phyloP scores from a whole-genome alignment of 2,888 invertebrate genomes.

The Siphlonurus alternatus region DNA sequence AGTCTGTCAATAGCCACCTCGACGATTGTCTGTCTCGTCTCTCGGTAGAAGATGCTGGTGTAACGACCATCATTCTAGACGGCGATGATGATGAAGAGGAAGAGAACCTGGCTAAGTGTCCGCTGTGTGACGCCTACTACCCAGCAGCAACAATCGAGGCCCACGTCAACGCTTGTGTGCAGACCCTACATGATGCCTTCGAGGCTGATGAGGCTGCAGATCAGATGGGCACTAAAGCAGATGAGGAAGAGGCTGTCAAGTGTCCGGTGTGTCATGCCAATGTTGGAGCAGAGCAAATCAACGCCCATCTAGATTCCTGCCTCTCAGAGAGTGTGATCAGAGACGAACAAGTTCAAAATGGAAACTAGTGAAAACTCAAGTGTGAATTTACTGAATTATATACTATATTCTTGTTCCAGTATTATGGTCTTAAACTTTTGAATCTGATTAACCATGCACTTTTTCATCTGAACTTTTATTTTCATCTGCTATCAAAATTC shows the following conservation, averaged over 20 bases:
- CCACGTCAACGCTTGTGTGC: neutral
- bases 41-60: neutral
- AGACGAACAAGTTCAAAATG: too few relatives aligned
- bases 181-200: neutral
- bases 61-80: neutral
- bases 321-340: neutral
- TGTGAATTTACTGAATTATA: too few relatives aligned
- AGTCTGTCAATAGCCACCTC: neutral
- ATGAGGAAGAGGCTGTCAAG: slow-evolving; percentile 19
- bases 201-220: slow-evolving; percentile 37
- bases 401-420: too few relatives aligned
- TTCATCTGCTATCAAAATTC: too few relatives aligned
- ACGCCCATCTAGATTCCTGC: slow-evolving; percentile 18
- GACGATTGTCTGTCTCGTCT: slow-evolving; percentile 4
- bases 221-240: neutral
- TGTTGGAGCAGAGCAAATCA: slow-evolving; percentile 14
- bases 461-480: too few relatives aligned
- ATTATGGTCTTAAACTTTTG: too few relatives aligned
- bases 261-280: slow-evolving; percentile 23
- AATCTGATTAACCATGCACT: too few relatives aligned
- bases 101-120: neutral
- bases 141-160: neutral
- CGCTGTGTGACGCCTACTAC: neutral
- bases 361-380: too few relatives aligned
- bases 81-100: neutral